Base-by-base conservation (phyloP, 2,888 invertebrate genomes). In the Bursaphelenchus okinawaensis region DNA sequence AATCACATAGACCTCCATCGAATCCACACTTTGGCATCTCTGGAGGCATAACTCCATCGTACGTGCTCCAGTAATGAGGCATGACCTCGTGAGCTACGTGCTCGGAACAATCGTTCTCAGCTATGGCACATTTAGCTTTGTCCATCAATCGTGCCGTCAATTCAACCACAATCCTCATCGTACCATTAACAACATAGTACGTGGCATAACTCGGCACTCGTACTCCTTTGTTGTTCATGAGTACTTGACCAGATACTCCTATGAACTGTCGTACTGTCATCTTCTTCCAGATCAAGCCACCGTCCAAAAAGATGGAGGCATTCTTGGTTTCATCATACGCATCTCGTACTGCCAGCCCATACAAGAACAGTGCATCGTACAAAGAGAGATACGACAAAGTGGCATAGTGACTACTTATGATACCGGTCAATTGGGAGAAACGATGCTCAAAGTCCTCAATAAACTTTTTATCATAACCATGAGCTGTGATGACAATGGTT, bases 401-500 rank as follows among this genome's bases (percentile, higher is more conserved):
- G 7, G 78, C 80, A 71, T 78, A 81, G 63, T 81, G 76, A 59
- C 68, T 78, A 29, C 73, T 74, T 29, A 80, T 62, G 56, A 81
- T 75, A 27, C 79, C 81, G 9, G 81, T 80, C 6, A 68, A 65
- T 50, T 74, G 60, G 22, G 76, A 73, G 63, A 81, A 80, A 23
- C 75, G 73, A 26, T 72, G 64, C 31, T 78, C 74, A 65, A 80
- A 80, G 20, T 76, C 77, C 31, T 81, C 79, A 61, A 80, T 77
- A 66, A 80, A 81, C 65, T 77, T 79, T 52, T 76, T 75, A 61
- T 80, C 80, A 68, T 80, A 80, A 4, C 80, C 80, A 57, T 80
- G 80, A 6, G 80, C 80, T 0, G 81, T 80, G 67, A 80, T 80
- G n/a, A 80, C 73, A 28, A 80, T 78, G 1, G 75, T 68, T 52